Conservation (phyloP, 1,140 invertebrate genomes). For the Ceratosolen solmsi region DNA sequence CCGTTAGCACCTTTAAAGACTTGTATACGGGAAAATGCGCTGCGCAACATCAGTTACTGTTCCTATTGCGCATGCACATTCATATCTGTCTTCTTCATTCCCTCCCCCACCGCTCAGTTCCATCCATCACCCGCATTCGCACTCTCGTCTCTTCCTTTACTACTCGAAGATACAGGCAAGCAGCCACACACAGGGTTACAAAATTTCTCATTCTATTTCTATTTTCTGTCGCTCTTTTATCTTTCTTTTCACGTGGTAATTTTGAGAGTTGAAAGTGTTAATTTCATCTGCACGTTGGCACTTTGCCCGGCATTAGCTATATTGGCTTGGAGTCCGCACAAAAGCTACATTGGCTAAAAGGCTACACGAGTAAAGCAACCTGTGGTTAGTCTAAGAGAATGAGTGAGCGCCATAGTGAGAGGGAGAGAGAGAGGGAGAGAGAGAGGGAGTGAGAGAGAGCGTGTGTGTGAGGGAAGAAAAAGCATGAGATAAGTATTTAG, state of each 20-base stretch:
- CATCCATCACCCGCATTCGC: not conserved
- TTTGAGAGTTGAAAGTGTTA: too few species aligned
- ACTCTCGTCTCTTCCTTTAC: too few species aligned
- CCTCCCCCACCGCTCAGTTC: too few species aligned
- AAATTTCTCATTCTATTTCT: not conserved
- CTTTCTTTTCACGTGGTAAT: slow-evolving; percentile 28
- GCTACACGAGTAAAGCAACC: not conserved
- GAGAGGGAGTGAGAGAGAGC: not conserved
- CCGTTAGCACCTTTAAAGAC: not conserved
- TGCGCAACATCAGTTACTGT: not conserved
- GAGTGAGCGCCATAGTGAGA: not conserved
- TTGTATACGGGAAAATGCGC: not conserved
- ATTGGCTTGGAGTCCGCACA: not conserved
- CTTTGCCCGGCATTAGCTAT: not conserved
- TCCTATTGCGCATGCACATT: not conserved
- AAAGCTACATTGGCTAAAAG: not conserved
- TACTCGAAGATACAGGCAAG: too few species aligned
- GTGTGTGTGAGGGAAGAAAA: not conserved
- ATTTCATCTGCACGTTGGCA: slow-evolving; percentile 41
- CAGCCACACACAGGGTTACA: too few species aligned
- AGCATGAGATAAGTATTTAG: not conserved
- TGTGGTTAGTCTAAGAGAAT: not conserved
- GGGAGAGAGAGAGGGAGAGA: not conserved
- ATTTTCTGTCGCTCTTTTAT: not conserved
- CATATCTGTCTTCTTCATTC: not conserved